phyloP scores from a whole-genome alignment of 2,113 vertebrate species.

The Manacus vitellinus region DNA sequence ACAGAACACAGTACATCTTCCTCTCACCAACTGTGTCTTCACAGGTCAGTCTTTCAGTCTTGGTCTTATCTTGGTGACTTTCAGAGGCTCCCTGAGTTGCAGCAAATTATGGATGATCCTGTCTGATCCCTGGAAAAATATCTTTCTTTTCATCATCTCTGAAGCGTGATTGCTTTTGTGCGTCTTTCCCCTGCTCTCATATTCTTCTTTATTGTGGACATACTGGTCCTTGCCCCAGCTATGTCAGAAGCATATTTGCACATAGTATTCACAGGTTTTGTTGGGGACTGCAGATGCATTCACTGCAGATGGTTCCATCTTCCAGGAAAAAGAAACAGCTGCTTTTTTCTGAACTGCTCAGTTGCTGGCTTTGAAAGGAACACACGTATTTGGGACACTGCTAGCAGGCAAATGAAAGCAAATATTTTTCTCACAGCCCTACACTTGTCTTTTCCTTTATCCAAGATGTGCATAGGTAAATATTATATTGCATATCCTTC shows the following conservation, averaged over 20 bases:
- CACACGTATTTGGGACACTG: not conserved
- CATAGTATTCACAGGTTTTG: not conserved
- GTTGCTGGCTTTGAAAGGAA: not conserved
- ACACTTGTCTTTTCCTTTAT: not conserved
- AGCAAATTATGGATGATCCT: constrained; percentile 33
- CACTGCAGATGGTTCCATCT: not conserved
- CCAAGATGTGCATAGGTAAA: not conserved
- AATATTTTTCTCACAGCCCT: not conserved
- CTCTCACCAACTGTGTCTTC: not conserved
- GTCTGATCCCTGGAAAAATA: not conserved
- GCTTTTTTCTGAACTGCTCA: not conserved
- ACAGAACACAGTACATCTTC: not conserved
- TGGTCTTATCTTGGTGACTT: constrained; percentile 7
- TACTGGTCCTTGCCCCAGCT: not conserved
- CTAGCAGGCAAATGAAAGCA: not conserved
- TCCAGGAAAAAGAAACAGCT: not conserved
- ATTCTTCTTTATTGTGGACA: not conserved
- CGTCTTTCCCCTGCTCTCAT: not conserved
- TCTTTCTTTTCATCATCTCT: not conserved
- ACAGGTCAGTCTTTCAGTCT: not conserved
- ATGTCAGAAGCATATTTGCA: not conserved
- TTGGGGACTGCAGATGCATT: not conserved
- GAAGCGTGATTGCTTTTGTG: not conserved
- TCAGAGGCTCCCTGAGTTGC: not conserved
- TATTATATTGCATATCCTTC: not conserved